A percentile compares a stretch with the other conserved stretches of the same genome.
Evolutionary conservation across 1,140 invertebrate genomes (phyloP).

Genomic region (Lamellibrachia luymesi): DNA sequence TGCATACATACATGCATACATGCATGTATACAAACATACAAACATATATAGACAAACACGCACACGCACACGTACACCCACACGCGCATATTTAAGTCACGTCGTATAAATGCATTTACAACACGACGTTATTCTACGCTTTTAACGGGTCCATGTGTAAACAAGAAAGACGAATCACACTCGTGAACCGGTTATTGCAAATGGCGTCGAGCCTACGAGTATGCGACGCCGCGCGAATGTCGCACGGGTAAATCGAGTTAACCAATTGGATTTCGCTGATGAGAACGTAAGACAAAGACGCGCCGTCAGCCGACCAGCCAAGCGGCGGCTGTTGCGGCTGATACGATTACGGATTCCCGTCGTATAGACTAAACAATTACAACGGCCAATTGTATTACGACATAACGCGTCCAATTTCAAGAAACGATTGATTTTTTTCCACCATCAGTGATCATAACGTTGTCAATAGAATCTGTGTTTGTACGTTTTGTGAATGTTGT

Average conservation of each 20-base stretch:
- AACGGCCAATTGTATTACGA: neutral
- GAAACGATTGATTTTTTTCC: neutral
- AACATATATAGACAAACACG: too few relatives aligned
- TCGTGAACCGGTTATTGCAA: neutral
- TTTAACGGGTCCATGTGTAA: neutral
- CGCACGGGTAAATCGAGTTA: neutral
- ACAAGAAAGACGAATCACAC: neutral
- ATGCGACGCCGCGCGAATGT: neutral
- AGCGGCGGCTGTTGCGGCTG: neutral
- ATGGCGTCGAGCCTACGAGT: neutral
- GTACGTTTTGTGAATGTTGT: neutral
- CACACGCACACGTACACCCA: too few relatives aligned
- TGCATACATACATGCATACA: too few relatives aligned
- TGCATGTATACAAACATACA: too few relatives aligned
- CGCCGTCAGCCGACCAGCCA: neutral
- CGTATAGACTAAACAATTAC: neutral
- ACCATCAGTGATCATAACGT: neutral
- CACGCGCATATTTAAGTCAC: too few relatives aligned
- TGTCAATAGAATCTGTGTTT: neutral
- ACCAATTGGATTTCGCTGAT: slow-evolving; percentile 1
- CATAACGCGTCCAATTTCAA: neutral
- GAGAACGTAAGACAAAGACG: neutral
- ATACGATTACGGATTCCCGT: neutral
- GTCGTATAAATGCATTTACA: too few relatives aligned
- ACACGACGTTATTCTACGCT: too few relatives aligned